These are phyloP conservation scores for Clivina fossor DNA, from an alignment of 2,888 invertebrate genomes.

Conservation along the genomic window DNA sequence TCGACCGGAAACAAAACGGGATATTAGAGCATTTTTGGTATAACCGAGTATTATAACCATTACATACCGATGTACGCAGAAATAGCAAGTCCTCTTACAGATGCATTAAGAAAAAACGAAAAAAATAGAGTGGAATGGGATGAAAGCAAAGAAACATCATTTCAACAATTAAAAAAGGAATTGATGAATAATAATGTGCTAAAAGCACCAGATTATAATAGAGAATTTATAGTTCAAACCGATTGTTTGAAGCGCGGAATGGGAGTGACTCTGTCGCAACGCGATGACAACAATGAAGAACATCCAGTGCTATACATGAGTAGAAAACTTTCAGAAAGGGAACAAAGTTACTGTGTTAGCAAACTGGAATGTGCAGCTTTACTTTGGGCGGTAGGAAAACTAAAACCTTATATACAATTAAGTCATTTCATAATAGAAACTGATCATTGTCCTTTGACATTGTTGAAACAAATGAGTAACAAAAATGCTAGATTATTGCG, in stretches of 20 bases:
- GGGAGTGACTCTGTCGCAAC: slow-evolving; percentile 12
- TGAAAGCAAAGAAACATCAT: background rate
- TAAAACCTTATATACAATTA: slow-evolving; percentile 2
- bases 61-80: slow-evolving; percentile 8
- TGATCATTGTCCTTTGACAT: slow-evolving; percentile 3
- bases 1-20: slow-evolving; percentile 5
- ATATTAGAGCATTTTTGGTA: slow-evolving; percentile 10
- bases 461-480: slow-evolving; percentile 7
- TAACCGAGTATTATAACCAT: slow-evolving; percentile 11
- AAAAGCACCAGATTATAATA: background rate
- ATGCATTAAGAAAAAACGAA: slow-evolving; percentile 2
- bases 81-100: slow-evolving; percentile 12
- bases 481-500: slow-evolving; percentile 13
- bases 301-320: slow-evolving; percentile 12
- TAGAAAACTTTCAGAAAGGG: slow-evolving; percentile 13
- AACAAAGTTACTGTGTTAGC: slow-evolving; percentile 11
- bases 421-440: slow-evolving; percentile 10
- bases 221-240: slow-evolving; percentile 5
- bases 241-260: slow-evolving; percentile 10
- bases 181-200: slow-evolving; percentile 7
- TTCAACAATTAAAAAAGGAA: slow-evolving; percentile 1
- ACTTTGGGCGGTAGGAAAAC: slow-evolving; percentile 7
- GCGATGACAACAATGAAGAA: background rate
- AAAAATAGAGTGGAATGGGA: slow-evolving; percentile 5
- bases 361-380: slow-evolving; percentile 11